phyloP scores from a whole-genome alignment of 2,888 invertebrate species.

The Campaea margaritaria region DNA sequence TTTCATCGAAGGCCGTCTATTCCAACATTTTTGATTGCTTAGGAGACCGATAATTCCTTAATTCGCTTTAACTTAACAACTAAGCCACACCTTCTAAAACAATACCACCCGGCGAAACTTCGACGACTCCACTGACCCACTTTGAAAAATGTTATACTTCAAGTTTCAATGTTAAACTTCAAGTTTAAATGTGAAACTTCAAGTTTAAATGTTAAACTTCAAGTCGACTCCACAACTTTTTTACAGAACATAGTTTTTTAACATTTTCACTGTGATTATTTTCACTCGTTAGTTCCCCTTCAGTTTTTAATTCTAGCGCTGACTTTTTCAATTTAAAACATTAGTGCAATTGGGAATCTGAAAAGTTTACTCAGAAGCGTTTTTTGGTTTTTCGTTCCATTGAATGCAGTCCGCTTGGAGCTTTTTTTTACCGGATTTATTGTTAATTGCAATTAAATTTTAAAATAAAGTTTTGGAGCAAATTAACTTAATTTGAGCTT shows the following conservation, averaged over 20 bases:
- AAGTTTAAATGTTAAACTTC: slow-evolving; percentile 7
- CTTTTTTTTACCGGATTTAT: background rate
- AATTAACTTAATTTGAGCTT: too few relatives aligned
- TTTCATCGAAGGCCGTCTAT: too few relatives aligned
- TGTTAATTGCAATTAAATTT: slow-evolving; percentile 20
- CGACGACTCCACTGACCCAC: slow-evolving; percentile 39
- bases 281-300: slow-evolving; percentile 35
- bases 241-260: slow-evolving; percentile 31
- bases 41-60: too few relatives aligned
- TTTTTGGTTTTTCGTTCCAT: slow-evolving; percentile 12
- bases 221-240: slow-evolving; percentile 29
- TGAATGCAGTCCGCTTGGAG: slow-evolving; percentile 3
- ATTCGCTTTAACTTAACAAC: background rate
- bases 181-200: too few relatives aligned
- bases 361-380: slow-evolving; percentile 17
- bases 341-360: slow-evolving; percentile 19
- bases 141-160: slow-evolving; percentile 43
- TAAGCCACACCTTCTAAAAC: slow-evolving; percentile 16
- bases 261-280: slow-evolving; percentile 9
- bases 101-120: slow-evolving; percentile 42
- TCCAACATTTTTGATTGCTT: background rate
- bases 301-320: slow-evolving; percentile 19
- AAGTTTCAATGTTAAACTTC: too few relatives aligned
- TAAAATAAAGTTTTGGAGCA: slow-evolving; percentile 15
- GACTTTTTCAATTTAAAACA: slow-evolving; percentile 22